Conservation (phyloP, 2,888 invertebrate species). For the Unio delphinus region DNA sequence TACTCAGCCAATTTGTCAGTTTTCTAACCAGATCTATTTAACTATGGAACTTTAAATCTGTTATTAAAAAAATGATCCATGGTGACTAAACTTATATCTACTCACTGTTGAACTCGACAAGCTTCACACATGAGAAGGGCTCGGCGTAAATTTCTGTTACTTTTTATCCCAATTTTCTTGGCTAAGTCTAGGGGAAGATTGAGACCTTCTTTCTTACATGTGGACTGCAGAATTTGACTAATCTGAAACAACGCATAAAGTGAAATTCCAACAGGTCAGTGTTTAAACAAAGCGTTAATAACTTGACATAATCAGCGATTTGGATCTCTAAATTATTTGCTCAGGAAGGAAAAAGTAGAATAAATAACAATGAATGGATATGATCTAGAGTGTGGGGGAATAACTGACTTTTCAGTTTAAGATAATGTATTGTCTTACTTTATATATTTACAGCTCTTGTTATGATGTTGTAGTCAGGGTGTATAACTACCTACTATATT, state of each 20-base stretch:
- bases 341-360: not conserved
- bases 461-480: no score
- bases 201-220: constrained; percentile 79
- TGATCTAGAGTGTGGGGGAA: no score
- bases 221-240: constrained; percentile 61
- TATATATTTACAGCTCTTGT: no score
- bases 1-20: no score
- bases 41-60: no score
- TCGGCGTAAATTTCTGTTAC: constrained; percentile 90
- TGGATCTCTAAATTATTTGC: not conserved
- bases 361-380: not conserved
- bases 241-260: constrained; percentile 50
- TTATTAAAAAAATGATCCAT: no score
- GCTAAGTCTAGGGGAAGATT: constrained; percentile 84
- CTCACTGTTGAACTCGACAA: constrained; percentile 87
- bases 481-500: no score
- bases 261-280: not conserved
- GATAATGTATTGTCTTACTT: no score
- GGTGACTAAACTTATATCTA: constrained; percentile 4
- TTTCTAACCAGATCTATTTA: no score
- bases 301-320: not conserved
- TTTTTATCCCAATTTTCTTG: constrained; percentile 82
- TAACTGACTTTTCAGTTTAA: no score
- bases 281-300: no score
- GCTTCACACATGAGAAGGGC: constrained; percentile 95